Evolutionary conservation across 2,113 vertebrate species (phyloP), one percentile per base, ranked within the genome.

Genomic region (Datnioides undecimradiatus): DNA sequence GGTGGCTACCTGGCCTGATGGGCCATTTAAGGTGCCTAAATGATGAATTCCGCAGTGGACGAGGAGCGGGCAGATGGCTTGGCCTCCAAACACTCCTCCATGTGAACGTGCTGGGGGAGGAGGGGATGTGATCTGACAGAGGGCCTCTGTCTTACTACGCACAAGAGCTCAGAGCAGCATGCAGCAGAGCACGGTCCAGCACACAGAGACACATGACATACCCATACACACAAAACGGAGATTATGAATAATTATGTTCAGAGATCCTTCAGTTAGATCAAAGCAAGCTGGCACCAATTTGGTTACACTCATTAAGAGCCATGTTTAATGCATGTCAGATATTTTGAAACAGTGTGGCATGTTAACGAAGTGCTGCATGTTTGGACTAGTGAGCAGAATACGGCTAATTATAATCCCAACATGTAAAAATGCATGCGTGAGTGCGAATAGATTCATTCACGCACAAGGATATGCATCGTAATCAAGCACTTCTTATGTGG

Each of bases 321-420:
- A 91, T 93, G 90, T 94, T 91, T 94, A 92, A 93, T 94, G 88
- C 89, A 93, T 93, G 86, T 91, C 86, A 88, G 72, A 86, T 80
- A 82, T 90, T 83, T 70, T 73, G 59, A 87, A 80, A 80, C 68
- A 41, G 58, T 7, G 63, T 31, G 43, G 66, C 52, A 62, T 79
- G 86, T 75, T 91, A 83, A 89, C 80, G 66, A 86, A 81, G 77
- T 21, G 51, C 75, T 49, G 66, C 76, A 45, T 83, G 68, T 85
- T 85, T 87, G 65, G 58, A 80, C 64, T 13, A 63, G 66, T 55
- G 68, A 65, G 79, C 70, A 19, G 55, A 74, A 88, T 71, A 13
- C 11, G 3, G 27, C 66, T 87, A 43, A 77, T 89, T 87, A 84
- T 23, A 51, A 81, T 76, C 80, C 57, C 62, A 57, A 58, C 52